Base-by-base conservation (phyloP, 2,888 invertebrate genomes). In the Endomychus coccineus region DNA sequence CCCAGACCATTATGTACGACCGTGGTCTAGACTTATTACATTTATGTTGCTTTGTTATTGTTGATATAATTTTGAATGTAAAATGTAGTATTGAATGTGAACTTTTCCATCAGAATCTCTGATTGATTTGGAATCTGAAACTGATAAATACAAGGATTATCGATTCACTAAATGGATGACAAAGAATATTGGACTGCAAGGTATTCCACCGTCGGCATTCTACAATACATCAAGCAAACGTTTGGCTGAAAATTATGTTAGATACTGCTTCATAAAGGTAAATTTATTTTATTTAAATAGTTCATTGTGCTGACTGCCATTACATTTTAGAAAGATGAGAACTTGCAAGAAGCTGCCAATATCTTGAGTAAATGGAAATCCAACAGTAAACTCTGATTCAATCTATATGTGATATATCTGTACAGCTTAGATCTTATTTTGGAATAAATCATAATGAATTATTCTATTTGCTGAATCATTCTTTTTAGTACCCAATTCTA, bases 141-240 rank as follows among this genome's bases (percentile, higher is more conserved):
- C 59, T 0, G 89, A 89, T 55, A 72, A 73, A 48, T 74, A 79
- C 52, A 80, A 77, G 42, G 98, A 98, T 69, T 94, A 90, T 62
- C 77, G 77, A 47, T 97, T 98, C 65, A 91, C 92, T 0, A 89
- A 94, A 67, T 97, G 95, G 86, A 82, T 98, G 75, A 86, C 86
- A 0, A 90, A 87, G 58, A 87, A 92, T 55, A 80, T 89, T 52
- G 91, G 94, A 25, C 70, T 98, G 11, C 85, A 94, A 50, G 84
- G 89, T 6, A 97, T 98, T 46, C 98, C 97, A 2, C 88, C 91
- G 0, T 83, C 86, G 27, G 94, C 92, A 0, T 98, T 98, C 70
- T 98, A 96, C 65, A 79, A 82, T 11, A 71, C 74, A 3, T 69
- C 68, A 5, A 79, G 96, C 67, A 92, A 91, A 61, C 64, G 70